Evolutionary conservation across 2,113 vertebrate genomes (phyloP), one percentile per base, ranked within the genome.

Genomic region (Bombycilla garrulus): DNA sequence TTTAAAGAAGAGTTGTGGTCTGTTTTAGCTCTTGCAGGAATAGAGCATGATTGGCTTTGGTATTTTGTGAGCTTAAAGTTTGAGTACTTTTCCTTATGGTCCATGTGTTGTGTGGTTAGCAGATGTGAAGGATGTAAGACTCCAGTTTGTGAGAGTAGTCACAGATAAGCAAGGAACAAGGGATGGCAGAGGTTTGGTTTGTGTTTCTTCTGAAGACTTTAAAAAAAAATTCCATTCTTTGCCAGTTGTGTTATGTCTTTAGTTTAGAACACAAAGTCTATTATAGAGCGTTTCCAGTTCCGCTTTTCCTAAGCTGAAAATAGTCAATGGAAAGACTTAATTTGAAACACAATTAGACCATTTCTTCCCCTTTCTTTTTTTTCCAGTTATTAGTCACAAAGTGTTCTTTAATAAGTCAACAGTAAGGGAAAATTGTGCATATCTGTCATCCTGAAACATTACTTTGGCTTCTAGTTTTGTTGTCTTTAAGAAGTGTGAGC

Each of bases 261-360:
- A 54, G 40, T 64, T 94, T 73, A 81, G 38, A 64, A 71, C 7
- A 51, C 42, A 47, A 33, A 80, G 31, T 28, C 12, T 88, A 16
- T 92, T 86, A 56, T 88, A 80, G 58, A 86, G 10, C 61, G 8
- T 93, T 92, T 94, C 62, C 29, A 65, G 66, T 95, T 95, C 86
- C 2, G 10, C n/a, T 88, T 88, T 94, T 88, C 57, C 56, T 73
- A 66, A 47, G 58, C 58, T 85, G 47, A 89, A 92, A 94, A 91
- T 47, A 91, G 64, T 76, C 21, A 67, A 50, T 76, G 81, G 58
- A 92, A 91, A 62, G 66, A 72, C 81, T 94, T 91, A 81, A 81
- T 89, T 79, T 87, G 57, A 93, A 87, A 67, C 45, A 77, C 33
- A 81, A 64, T 87, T 76, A 93, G 61, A 51, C 54, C 16, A 40